Conservation (phyloP, 2,113 vertebrate species). For the Gila orcuttii region DNA sequence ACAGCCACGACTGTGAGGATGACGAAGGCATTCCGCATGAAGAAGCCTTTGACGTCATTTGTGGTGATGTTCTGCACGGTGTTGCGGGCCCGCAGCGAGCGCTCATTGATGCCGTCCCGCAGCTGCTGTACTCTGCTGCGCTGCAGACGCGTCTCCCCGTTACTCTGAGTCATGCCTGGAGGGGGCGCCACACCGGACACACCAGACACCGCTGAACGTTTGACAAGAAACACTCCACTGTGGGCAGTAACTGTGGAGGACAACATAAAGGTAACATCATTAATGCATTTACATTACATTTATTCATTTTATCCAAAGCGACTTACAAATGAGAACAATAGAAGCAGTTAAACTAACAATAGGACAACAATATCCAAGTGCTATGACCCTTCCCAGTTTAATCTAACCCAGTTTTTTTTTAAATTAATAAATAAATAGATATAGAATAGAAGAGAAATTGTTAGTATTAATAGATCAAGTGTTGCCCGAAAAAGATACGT, state of each 20-base stretch:
- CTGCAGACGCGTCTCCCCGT: slow-evolving; percentile 80
- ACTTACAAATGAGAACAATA: too few species aligned
- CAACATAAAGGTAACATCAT: neutral
- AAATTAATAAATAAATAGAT: too few species aligned
- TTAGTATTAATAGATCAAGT: too few species aligned
- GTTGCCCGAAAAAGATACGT: too few species aligned
- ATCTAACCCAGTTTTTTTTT: too few species aligned
- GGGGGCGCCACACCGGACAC: neutral
- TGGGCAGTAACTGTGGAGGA: neutral
- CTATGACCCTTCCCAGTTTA: too few species aligned
- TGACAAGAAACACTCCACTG: neutral
- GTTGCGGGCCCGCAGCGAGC: slow-evolving; percentile 84
- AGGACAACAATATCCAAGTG: too few species aligned
- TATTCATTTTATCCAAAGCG: too few species aligned
- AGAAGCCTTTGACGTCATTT: slow-evolving; percentile 84
- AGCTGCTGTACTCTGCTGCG: slow-evolving; percentile 83
- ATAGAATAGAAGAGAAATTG: too few species aligned
- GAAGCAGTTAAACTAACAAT: too few species aligned
- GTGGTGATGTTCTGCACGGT: slow-evolving; percentile 86
- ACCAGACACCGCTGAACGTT: neutral
- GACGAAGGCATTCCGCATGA: slow-evolving; percentile 91
- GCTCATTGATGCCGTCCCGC: slow-evolving; percentile 83
- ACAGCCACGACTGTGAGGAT: slow-evolving; percentile 91
- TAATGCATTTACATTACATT: neutral
- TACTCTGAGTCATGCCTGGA: slow-evolving; percentile 84